Percentiles rank a stretch among this genome's conserved stretches.
Conservation (phyloP, 35 echinoderm and acorn worm species). For the Diadema setosum region DNA sequence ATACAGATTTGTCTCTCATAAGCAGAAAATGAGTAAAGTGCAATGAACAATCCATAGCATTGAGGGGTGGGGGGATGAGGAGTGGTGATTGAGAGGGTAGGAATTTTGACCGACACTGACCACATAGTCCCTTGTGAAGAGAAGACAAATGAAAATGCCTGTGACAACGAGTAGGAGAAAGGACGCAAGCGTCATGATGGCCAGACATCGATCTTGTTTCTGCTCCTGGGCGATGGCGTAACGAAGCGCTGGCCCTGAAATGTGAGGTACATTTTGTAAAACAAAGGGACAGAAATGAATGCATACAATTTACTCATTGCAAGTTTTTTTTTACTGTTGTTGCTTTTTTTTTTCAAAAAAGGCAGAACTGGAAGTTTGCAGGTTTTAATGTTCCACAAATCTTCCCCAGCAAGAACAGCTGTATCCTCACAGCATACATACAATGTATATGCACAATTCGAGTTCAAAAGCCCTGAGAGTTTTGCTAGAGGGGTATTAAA, state of each 20-base stretch:
- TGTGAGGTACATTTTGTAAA: background rate
- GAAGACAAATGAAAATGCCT: background rate
- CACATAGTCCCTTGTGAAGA: background rate
- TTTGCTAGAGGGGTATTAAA: too few relatives aligned
- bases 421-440: too few relatives aligned
- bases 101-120: too few relatives aligned
- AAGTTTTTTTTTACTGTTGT: background rate
- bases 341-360: background rate
- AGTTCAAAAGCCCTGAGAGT: too few relatives aligned
- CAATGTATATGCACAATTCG: too few relatives aligned
- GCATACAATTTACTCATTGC: background rate
- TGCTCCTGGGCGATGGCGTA: background rate
- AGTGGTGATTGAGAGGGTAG: too few relatives aligned
- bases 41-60: too few relatives aligned
- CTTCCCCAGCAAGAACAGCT: background rate
- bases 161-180: background rate
- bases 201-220: background rate
- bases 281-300: background rate
- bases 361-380: background rate
- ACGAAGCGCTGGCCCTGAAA: background rate
- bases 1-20: too few relatives aligned
- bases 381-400: background rate
- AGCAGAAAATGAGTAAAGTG: too few relatives aligned
- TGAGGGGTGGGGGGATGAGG: too few relatives aligned
- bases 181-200: background rate